Conservation (phyloP, 2,888 invertebrate species). For the Lepidocyrtoides sp. region DNA sequence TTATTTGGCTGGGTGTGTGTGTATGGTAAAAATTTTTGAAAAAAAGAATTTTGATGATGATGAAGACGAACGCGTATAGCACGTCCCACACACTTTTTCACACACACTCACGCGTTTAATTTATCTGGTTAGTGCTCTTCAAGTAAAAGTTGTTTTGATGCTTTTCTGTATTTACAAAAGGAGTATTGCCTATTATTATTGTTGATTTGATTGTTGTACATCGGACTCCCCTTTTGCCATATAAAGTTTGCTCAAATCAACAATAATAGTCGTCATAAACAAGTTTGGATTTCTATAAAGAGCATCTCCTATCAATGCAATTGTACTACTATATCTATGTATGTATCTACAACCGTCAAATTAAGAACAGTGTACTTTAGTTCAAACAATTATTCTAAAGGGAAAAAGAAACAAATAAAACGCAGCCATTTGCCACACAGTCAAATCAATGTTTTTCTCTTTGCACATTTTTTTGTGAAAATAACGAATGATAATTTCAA, state of each 20-base stretch:
- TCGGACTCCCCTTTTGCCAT: slow-evolving; percentile 35
- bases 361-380: too few relatives aligned
- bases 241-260: slow-evolving; percentile 45
- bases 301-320: not conserved
- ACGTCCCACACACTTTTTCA: slow-evolving; percentile 50
- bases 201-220: slow-evolving; percentile 8
- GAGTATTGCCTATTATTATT: slow-evolving; percentile 27
- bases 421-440: too few relatives aligned
- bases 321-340: not conserved
- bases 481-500: not conserved
- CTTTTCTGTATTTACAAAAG: slow-evolving; percentile 19
- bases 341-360: not conserved
- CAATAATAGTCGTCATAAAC: not conserved
- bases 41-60: not conserved
- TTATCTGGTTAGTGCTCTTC: slow-evolving; percentile 34
- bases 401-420: not conserved
- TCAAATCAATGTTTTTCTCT: not conserved
- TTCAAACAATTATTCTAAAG: not conserved
- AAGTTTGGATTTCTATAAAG: slow-evolving; percentile 20
- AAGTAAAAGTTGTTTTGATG: slow-evolving; percentile 54
- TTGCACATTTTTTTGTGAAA: not conserved
- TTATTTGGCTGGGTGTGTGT: slow-evolving; percentile 46
- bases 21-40: not conserved
- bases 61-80: slow-evolving; percentile 10
- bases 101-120: slow-evolving; percentile 42